Percentiles rank a stretch among this genome's conserved stretches.
phyloP scores from a whole-genome alignment of 2,888 invertebrate genomes.

The Beris morrisii region DNA sequence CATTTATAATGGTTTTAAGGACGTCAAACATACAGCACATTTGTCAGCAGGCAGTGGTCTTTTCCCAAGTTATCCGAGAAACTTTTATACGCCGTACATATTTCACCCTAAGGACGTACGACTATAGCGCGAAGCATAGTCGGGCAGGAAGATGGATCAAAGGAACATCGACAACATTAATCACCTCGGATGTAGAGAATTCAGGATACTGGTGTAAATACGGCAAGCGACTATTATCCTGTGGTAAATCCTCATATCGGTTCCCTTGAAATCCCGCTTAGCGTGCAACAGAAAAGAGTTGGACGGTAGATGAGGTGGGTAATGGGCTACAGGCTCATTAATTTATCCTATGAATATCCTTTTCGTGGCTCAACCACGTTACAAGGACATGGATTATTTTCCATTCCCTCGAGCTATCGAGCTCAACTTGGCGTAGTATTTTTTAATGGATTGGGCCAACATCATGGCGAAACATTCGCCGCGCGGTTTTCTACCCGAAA shows the following conservation, averaged over 20 bases:
- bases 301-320: constrained; percentile 6
- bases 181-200: constrained; percentile 17
- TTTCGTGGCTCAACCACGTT: background rate
- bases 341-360: constrained; percentile 22
- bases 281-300: constrained; percentile 2
- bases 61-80: constrained; percentile 10
- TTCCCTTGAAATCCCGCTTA: background rate
- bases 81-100: constrained; percentile 2
- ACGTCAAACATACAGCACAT: constrained; percentile 28
- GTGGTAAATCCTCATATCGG: background rate
- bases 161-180: constrained; percentile 29
- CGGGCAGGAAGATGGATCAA: constrained; percentile 13
- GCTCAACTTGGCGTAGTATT: background rate
- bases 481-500: no score
- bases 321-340: constrained; percentile 29
- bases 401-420: background rate
- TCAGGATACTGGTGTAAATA: background rate
- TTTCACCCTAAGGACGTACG: background rate
- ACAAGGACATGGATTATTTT: background rate
- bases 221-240: constrained; percentile 6
- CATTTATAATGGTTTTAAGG: constrained; percentile 32
- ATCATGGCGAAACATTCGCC: no score
- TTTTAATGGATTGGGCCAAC: no score
- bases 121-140: background rate
- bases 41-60: constrained; percentile 20